These are phyloP conservation scores for Lethrus apterus DNA, from an alignment of 1,140 invertebrate genomes.

Conservation along the genomic window DNA sequence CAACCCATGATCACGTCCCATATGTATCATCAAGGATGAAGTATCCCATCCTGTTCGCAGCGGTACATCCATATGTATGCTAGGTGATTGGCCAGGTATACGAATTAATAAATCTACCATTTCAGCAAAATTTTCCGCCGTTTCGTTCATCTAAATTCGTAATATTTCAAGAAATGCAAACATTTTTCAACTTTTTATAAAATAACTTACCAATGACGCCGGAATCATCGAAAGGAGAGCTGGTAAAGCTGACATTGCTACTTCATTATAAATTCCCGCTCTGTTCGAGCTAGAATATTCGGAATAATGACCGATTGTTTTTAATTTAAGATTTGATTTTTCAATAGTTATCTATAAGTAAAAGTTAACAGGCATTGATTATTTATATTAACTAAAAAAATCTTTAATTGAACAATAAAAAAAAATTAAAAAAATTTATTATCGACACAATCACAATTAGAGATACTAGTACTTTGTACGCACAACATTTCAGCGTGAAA, in stretches of 20 bases:
- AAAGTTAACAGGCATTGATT: no score
- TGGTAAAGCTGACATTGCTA: slow-evolving; percentile 66
- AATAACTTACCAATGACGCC: slow-evolving; percentile 44
- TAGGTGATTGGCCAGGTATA: slow-evolving; percentile 44
- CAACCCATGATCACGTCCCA: slow-evolving; percentile 86
- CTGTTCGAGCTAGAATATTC: slow-evolving; percentile 78
- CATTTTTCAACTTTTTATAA: slow-evolving; percentile 2
- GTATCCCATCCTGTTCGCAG: slow-evolving; percentile 44
- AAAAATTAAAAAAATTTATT: no score
- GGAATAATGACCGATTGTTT: slow-evolving; percentile 57
- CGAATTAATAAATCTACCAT: slow-evolving; percentile 43
- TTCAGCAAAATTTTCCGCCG: slow-evolving; percentile 39
- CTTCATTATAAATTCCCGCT: slow-evolving; percentile 66
- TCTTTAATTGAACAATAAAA: no score
- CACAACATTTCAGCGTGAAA: no score
- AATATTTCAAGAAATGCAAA: slow-evolving; percentile 2
- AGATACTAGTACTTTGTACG: no score
- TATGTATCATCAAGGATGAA: slow-evolving; percentile 49
- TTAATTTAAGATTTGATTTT: slow-evolving; percentile 56
- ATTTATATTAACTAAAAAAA: no score
- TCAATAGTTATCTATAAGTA: slow-evolving; percentile 51
- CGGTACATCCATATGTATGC: slow-evolving; percentile 42
- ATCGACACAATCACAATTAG: no score
- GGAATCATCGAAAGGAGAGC: slow-evolving; percentile 70
- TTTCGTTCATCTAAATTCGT: slow-evolving; percentile 35